These are phyloP conservation scores for Melanotaenia parkinsoni DNA, from an alignment of 2,797 vertebrate species.

Conservation along the genomic window DNA sequence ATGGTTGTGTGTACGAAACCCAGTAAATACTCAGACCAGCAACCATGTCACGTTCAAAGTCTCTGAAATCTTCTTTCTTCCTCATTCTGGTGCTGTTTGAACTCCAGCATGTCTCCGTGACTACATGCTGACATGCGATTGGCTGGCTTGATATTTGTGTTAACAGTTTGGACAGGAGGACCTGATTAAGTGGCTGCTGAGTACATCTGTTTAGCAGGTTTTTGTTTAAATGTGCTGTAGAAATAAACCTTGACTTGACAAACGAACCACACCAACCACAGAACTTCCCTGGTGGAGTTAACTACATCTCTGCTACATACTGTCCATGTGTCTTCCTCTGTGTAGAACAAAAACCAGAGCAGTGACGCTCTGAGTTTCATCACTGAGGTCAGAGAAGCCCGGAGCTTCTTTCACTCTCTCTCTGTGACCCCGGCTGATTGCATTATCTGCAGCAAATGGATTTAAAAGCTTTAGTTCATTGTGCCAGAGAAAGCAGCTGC, in stretches of 20 bases:
- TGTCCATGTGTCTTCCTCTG: conserved; percentile 26
- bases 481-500: conserved; percentile 65
- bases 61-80: no score
- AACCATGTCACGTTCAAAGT: no score
- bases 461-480: conserved; percentile 75
- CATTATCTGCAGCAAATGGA: conserved; percentile 70
- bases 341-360: conserved; percentile 49
- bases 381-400: conserved; percentile 59
- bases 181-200: no score
- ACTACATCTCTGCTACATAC: not conserved
- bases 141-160: no score
- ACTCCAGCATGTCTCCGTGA: no score
- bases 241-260: not conserved
- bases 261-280: not conserved
- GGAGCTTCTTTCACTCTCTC: conserved; percentile 53
- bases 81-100: no score
- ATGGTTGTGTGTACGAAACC: no score
- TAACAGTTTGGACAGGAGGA: no score
- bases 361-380: conserved; percentile 50
- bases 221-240: no score
- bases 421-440: conserved; percentile 58
- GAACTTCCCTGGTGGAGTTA: not conserved
- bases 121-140: no score
- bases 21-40: no score
- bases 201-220: no score